Percentiles rank a stretch among this genome's conserved stretches.
Evolutionary conservation across 92 coral and sea anemone genomes (phyloP).

Genomic region (Isaurus tuberculatus): DNA sequence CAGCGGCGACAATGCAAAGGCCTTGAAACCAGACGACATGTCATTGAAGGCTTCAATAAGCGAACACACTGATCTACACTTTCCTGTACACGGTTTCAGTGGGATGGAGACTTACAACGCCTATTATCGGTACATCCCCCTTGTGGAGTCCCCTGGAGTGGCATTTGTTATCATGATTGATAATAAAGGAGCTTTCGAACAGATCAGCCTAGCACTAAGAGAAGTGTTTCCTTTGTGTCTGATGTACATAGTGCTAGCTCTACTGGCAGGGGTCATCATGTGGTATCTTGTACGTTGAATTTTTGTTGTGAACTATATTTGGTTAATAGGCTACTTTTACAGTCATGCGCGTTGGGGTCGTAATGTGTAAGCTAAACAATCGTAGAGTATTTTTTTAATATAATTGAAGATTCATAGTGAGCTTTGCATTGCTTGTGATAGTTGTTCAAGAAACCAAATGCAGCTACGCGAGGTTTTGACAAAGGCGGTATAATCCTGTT

Average conservation of each 20-base stretch:
- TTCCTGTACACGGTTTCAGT: constrained; percentile 84
- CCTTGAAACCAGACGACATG: constrained; percentile 62
- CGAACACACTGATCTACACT: constrained; percentile 74
- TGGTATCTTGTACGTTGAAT: constrained; percentile 78
- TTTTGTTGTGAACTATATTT: not conserved
- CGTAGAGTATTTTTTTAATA: too few species aligned
- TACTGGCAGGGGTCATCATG: constrained; percentile 73
- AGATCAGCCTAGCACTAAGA: constrained; percentile 53
- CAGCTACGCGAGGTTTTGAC: too few species aligned
- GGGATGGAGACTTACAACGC: constrained; percentile 72
- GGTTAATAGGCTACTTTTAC: not conserved
- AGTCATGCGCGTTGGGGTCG: too few species aligned
- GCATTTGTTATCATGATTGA: constrained; percentile 73
- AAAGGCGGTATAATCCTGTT: too few species aligned
- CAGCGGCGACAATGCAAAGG: constrained; percentile 67
- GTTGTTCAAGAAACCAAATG: too few species aligned
- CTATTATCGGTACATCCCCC: constrained; percentile 66
- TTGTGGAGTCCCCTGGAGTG: constrained; percentile 82
- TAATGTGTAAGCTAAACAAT: not conserved
- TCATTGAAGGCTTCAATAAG: constrained; percentile 64
- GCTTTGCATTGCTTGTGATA: too few species aligned
- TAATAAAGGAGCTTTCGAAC: constrained; percentile 43
- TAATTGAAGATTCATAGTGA: too few species aligned
- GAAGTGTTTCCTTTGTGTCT: constrained; percentile 65
- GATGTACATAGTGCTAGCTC: constrained; percentile 60